These are phyloP conservation scores for Acanthosepion esculentum DNA, from an alignment of 2,888 invertebrate genomes.

Conservation along the genomic window DNA sequence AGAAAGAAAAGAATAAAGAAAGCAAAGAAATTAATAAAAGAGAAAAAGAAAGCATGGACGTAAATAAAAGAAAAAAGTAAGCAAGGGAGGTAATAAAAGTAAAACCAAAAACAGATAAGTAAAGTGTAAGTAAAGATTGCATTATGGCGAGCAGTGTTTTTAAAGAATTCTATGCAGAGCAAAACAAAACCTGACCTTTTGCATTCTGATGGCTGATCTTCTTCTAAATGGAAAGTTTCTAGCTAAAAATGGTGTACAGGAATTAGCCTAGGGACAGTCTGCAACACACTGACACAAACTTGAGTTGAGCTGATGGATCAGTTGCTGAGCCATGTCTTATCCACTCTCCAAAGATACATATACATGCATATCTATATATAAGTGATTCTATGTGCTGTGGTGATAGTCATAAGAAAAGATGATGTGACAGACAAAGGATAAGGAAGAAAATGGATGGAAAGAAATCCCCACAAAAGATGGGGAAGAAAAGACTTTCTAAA, in stretches of 20 bases:
- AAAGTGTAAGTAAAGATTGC: not conserved
- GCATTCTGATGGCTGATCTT: too few relatives aligned
- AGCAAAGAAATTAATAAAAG: not conserved
- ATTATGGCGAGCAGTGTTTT: not conserved
- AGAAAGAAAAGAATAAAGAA: not conserved
- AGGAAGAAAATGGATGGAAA: not conserved
- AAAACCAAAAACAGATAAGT: not conserved
- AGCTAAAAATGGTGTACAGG: not conserved
- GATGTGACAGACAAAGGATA: not conserved
- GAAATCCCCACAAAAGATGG: too few relatives aligned
- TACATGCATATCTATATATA: not conserved
- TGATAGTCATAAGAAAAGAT: not conserved
- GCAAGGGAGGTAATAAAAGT: too few relatives aligned
- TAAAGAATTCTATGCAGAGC: not conserved
- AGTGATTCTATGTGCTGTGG: not conserved
- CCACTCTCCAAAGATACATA: not conserved
- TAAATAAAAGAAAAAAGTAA: not conserved
- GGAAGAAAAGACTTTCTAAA: too few relatives aligned
- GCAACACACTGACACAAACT: not conserved
- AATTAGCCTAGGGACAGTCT: constrained; percentile 8
- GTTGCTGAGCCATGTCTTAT: not conserved
- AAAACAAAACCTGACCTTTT: not conserved
- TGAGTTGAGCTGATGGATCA: not conserved
- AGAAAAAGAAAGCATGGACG: not conserved
- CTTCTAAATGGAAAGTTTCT: too few relatives aligned